Percentiles rank a stretch among this genome's conserved stretches.
Evolutionary conservation across 37 sponge, comb jelly and placozoan genomes (phyloP).

Genomic region (Cliona cf. orientalis): DNA sequence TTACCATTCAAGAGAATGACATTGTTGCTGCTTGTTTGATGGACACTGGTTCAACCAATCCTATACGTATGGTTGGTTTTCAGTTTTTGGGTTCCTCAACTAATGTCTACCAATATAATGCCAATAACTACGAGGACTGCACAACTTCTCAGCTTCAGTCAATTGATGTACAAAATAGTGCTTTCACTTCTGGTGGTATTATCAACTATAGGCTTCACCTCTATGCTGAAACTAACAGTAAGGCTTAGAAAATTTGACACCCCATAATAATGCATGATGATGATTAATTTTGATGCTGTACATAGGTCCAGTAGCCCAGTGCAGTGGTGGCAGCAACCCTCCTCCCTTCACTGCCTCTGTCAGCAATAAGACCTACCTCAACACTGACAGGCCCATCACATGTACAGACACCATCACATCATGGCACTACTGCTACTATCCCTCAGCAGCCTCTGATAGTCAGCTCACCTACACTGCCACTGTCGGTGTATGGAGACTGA

Average conservation of each 20-base stretch:
- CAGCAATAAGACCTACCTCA: too few relatives aligned
- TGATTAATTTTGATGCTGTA: too few relatives aligned
- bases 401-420: background rate
- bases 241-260: too few relatives aligned
- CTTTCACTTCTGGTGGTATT: too few relatives aligned
- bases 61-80: background rate
- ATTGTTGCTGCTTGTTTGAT: background rate
- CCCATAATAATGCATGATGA: too few relatives aligned
- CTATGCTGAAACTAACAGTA: too few relatives aligned
- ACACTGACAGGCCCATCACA: too few relatives aligned
- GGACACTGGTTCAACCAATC: background rate
- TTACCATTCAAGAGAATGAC: background rate
- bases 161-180: too few relatives aligned
- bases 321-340: too few relatives aligned
- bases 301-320: too few relatives aligned
- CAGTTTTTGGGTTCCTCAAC: background rate
- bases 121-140: background rate
- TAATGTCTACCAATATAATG: background rate
- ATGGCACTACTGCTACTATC: conserved; percentile 1
- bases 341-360: too few relatives aligned
- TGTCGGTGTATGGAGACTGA: background rate
- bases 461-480: background rate
- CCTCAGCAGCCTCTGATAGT: background rate
- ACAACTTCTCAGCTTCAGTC: background rate
- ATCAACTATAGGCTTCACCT: too few relatives aligned